Base-by-base conservation (phyloP, 2,113 vertebrate species). In the Gulo gulo region DNA sequence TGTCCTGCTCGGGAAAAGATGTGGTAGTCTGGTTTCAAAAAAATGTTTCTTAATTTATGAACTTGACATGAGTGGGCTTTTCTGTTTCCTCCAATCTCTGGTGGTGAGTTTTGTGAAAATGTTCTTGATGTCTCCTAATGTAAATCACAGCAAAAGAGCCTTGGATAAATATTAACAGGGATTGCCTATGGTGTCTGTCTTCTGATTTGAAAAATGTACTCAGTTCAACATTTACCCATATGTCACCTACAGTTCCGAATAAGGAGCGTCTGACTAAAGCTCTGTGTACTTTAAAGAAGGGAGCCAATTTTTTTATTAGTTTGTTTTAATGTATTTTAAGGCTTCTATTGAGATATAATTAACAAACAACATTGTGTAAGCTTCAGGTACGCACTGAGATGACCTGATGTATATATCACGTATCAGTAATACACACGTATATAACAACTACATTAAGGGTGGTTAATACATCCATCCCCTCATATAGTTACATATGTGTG, bases 201-300 rank as follows among this genome's bases (percentile, higher is more conserved):
- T 95, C 83, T 92, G 50, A 73, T 73, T 76, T 85, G 78, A 88
- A 94, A 97, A 91, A 79, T 34, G 24, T 31, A n/a, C 29, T 95
- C 14, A 2, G 16, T 82, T 63, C 65, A 82, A 39, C 59, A 36
- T 59, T 71, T 45, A 57, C 42, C 63, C 61, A 15, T 34, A 23
- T 81, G 50, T 80, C 47, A n/a, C 29, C 21, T 10, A 23, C 4
- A 42, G 20, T 61, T 5, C 47, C 42, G 13, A 73, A 45, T 63
- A 90, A 79, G n/a, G 24, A 82, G 67, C 4, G 3, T 65, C 34
- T 86, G 52, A 78, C 14, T 79, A 39, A 59, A 65, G 52, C 52
- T 82, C 83, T 39, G 9, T 45, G 61, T 94, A 12, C 52, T 90
- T 69, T 65, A 61, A 61, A 34, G 13, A 90, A 86, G 12, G 26